Conservation (phyloP, 2,113 vertebrate genomes). For the Centropus unirufus region DNA sequence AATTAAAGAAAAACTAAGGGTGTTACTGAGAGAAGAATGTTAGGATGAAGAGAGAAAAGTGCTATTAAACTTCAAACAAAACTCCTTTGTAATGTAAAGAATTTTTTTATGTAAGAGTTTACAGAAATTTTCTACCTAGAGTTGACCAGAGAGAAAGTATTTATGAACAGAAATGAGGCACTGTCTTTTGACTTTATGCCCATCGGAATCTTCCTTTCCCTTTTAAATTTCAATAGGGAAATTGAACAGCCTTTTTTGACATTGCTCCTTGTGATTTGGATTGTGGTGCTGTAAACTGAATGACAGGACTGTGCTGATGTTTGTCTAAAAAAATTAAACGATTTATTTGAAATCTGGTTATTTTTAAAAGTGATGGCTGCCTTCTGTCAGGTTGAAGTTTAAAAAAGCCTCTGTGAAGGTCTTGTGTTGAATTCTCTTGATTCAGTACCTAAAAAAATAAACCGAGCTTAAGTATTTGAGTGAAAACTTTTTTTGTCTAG, state of each 20-base stretch:
- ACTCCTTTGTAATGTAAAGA: not conserved
- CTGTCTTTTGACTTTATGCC: not conserved
- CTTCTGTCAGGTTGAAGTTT: not conserved
- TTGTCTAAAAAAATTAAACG: not conserved
- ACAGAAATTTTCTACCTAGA: not conserved
- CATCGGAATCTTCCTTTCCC: not conserved
- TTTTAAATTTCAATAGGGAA: not conserved
- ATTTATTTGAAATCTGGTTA: not conserved
- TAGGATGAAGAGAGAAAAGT: not conserved
- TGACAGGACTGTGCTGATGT: not conserved
- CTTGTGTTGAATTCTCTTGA: not conserved
- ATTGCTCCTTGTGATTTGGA: not conserved
- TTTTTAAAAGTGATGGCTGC: not conserved
- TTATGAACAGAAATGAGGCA: not conserved
- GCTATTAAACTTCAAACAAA: not conserved
- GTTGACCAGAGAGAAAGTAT: not conserved
- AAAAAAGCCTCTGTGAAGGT: not conserved
- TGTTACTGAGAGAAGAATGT: not conserved
- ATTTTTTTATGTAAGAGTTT: not conserved
- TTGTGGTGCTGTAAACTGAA: not conserved
- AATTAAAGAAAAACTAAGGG: not conserved
- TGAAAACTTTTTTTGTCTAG: not conserved
- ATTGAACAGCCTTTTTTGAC: not conserved
- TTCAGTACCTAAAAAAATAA: not conserved
- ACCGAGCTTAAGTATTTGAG: not conserved